These are phyloP conservation scores for Poecile montanus DNA, from an alignment of 2,797 vertebrate species.

Conservation along the genomic window DNA sequence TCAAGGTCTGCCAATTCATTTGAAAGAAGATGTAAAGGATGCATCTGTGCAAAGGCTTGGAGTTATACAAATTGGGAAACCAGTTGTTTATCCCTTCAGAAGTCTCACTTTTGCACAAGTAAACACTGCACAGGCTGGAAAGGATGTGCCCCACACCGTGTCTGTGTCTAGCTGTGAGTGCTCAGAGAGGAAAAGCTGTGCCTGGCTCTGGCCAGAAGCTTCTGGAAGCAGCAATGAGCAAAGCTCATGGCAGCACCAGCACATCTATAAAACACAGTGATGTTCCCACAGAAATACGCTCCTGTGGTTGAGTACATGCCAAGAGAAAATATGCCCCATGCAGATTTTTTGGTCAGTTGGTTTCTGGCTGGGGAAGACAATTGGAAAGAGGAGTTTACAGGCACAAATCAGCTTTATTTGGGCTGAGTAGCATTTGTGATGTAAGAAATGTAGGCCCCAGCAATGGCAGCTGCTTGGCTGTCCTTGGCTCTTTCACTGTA, in stretches of 20 bases:
- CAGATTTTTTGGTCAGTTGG: neutral
- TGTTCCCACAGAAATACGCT: neutral
- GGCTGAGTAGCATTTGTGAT: neutral
- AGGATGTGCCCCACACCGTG: neutral
- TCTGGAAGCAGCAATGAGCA: slow-evolving; percentile 25
- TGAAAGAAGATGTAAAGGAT: neutral
- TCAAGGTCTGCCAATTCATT: slow-evolving; percentile 36
- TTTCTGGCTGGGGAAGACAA: neutral
- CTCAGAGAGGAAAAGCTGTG: neutral
- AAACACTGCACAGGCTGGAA: neutral
- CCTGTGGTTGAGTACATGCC: neutral
- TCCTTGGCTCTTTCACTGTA: neutral
- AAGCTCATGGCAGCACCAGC: slow-evolving; percentile 10
- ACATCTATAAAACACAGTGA: neutral
- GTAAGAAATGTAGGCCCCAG: neutral
- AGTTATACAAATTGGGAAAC: neutral
- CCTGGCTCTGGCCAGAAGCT: neutral
- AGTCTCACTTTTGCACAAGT: neutral
- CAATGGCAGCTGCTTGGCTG: neutral
- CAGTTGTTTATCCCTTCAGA: slow-evolving; percentile 25
- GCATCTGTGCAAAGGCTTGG: slow-evolving; percentile 27
- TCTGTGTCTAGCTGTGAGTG: neutral
- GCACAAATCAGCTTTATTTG: neutral
- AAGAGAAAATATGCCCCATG: neutral
- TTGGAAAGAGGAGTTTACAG: neutral